phyloP scores from a whole-genome alignment of 2,113 vertebrate genomes.

The Azemiops feae region DNA sequence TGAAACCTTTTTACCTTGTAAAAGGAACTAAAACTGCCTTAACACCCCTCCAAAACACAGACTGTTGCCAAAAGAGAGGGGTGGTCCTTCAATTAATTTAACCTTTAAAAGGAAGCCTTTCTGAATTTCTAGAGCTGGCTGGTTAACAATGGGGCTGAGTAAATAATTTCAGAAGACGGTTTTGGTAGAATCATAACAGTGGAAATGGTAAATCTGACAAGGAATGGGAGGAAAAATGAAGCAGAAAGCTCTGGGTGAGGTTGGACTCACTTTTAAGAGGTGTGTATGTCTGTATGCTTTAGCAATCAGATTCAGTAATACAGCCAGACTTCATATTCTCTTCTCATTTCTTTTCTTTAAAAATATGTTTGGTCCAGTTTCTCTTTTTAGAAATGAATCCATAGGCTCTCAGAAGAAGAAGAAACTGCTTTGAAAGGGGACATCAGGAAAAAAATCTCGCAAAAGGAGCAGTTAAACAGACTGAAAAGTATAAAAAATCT shows the following conservation, averaged over 20 bases:
- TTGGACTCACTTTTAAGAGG: neutral
- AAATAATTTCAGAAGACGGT: neutral
- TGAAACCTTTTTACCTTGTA: neutral
- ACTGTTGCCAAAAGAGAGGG: neutral
- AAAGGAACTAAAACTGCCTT: neutral
- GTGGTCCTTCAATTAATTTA: neutral
- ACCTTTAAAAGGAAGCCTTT: neutral
- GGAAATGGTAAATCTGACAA: neutral
- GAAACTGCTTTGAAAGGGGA: neutral
- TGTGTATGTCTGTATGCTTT: neutral
- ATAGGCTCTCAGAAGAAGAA: neutral
- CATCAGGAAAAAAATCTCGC: neutral
- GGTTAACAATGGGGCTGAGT: neutral
- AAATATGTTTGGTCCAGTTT: neutral
- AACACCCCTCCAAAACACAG: neutral
- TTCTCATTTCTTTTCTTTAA: neutral
- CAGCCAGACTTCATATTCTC: neutral
- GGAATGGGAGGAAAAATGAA: neutral
- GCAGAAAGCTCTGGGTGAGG: neutral
- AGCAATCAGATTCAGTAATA: neutral
- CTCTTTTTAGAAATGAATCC: neutral
- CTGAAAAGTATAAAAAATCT: neutral
- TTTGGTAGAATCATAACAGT: neutral
- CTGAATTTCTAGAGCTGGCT: neutral
- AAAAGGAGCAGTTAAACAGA: neutral